A percentile compares a stretch with the other conserved stretches of the same genome.
These are phyloP conservation scores for Frieseomelitta varia DNA, from an alignment of 1,140 invertebrate species.

Conservation along the genomic window DNA sequence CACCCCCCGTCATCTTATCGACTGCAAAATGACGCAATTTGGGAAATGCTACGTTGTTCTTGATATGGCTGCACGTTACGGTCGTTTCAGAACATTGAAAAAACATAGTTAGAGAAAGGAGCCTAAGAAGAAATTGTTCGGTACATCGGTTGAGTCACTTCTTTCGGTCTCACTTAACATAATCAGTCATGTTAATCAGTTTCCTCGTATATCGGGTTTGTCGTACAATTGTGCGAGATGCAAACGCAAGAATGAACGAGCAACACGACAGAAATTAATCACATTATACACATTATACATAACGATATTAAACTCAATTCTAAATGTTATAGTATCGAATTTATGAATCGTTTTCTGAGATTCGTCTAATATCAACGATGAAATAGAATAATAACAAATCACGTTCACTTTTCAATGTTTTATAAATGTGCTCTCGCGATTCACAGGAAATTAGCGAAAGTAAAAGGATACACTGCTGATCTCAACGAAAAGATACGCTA, in stretches of 20 bases:
- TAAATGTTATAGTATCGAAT: constrained; percentile 11
- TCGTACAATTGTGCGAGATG: constrained; percentile 11
- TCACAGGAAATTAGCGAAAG: background rate
- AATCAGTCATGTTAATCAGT: background rate
- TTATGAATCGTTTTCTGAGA: constrained; percentile 25
- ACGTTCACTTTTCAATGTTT: background rate
- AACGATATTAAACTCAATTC: constrained; percentile 26
- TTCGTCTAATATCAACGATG: constrained; percentile 30
- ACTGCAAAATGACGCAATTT: background rate
- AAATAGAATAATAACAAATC: background rate
- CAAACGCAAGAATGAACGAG: constrained; percentile 24
- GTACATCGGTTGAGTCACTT: background rate
- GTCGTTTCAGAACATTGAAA: background rate
- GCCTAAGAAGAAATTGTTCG: background rate
- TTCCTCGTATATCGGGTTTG: background rate
- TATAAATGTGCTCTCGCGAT: constrained; percentile 1
- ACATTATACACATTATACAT: constrained; percentile 44
- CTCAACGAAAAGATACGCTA: constrained; percentile 17
- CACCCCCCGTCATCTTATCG: constrained; percentile 28
- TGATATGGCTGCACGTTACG: background rate
- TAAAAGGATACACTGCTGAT: constrained; percentile 37
- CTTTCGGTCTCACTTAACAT: background rate
- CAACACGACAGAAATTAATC: constrained; percentile 61
- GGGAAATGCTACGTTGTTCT: background rate
- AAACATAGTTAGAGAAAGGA: background rate